A percentile compares a stretch with the other conserved stretches of the same genome.
Evolutionary conservation across 2,888 invertebrate genomes (phyloP).

Genomic region (Petrolisthes manimaculis): DNA sequence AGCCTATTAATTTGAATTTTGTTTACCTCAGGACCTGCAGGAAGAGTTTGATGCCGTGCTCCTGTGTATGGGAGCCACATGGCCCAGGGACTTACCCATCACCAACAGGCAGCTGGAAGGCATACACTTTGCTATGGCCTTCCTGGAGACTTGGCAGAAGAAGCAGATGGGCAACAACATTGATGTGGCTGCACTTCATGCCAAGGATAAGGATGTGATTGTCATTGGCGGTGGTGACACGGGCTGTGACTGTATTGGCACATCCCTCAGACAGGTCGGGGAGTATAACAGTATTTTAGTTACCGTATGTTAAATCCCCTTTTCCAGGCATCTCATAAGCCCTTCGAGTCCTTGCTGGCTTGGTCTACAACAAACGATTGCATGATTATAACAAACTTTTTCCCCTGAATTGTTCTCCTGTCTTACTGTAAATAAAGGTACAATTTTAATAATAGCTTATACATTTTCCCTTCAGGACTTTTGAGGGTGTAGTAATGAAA

Average conservation of each 20-base stretch:
- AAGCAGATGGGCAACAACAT: slow-evolving; percentile 82
- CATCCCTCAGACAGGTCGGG: slow-evolving; percentile 83
- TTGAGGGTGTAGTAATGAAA: no score
- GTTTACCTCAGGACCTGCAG: slow-evolving; percentile 68
- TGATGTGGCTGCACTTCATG: slow-evolving; percentile 71
- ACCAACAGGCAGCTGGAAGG: slow-evolving; percentile 88
- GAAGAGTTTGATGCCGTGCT: slow-evolving; percentile 86
- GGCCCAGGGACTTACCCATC: slow-evolving; percentile 87
- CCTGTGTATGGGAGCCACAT: slow-evolving; percentile 93
- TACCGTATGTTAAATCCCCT: no score
- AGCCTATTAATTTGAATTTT: no score
- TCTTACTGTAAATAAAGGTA: no score
- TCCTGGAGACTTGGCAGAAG: slow-evolving; percentile 96
- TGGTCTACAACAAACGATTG: no score
- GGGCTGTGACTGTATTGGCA: slow-evolving; percentile 98
- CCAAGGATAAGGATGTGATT: slow-evolving; percentile 93
- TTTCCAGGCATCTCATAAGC: no score
- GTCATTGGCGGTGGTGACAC: slow-evolving; percentile 91
- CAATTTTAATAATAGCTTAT: no score
- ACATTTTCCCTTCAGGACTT: no score
- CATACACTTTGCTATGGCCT: slow-evolving; percentile 98
- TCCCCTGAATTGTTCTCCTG: no score
- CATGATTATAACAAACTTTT: no score
- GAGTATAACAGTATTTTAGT: not conserved
- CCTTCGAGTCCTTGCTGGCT: no score